These are phyloP conservation scores for Sceloporus undulatus DNA, from an alignment of 2,113 vertebrate species.

Conservation along the genomic window DNA sequence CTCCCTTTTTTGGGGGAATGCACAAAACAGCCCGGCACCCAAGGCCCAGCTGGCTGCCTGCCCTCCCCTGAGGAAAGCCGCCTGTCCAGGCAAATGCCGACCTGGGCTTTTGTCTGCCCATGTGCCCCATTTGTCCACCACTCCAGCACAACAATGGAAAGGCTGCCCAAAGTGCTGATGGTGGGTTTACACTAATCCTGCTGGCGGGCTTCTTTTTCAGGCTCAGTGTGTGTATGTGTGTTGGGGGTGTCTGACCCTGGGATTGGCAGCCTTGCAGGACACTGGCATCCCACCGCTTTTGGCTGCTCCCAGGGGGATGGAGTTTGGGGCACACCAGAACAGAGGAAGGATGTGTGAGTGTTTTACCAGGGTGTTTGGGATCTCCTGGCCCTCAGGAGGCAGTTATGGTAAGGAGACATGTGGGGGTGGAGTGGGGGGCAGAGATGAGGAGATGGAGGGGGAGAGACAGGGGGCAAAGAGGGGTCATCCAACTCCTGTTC, in stretches of 20 bases:
- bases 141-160: conserved; percentile 1
- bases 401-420: background rate
- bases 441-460: no score
- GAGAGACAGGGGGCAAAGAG: background rate
- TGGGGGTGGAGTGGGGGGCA: background rate
- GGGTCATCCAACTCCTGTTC: background rate
- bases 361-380: background rate
- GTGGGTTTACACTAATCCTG: background rate
- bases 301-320: background rate
- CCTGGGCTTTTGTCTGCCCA: background rate
- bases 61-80: background rate
- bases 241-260: background rate
- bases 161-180: background rate
- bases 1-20: background rate
- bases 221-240: conserved; percentile 50
- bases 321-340: no score
- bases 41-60: background rate
- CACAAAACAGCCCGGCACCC: background rate
- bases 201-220: background rate
- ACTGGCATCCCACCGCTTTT: no score
- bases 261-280: background rate
- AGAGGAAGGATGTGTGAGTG: background rate
- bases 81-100: background rate
- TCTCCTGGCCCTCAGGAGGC: conserved; percentile 1
- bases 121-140: background rate